Evolutionary conservation across 2,888 invertebrate genomes (phyloP), one percentile per base, ranked within the genome.

Genomic region (Microchrysa polita): DNA sequence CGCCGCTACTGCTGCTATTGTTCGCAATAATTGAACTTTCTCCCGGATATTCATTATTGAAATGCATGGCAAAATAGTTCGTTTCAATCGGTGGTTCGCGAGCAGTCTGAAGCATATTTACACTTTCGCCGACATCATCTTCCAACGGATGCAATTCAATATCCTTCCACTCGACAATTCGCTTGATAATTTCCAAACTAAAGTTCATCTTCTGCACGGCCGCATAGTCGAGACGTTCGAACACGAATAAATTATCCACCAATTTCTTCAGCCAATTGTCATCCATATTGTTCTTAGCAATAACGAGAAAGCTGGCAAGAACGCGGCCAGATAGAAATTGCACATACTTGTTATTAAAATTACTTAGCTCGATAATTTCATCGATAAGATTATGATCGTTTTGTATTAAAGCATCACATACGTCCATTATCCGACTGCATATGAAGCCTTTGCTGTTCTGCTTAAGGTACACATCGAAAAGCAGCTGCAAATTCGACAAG

Each of bases 131-230:
- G 4, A 57, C 42, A 52, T 75, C 75, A 75, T 93, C 94, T 80
- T 94, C 94, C 52, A 93, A 82, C 0, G 94, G 92, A 86, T 94
- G 94, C 79, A 90, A 88, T 81, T 92, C 91, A 34, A 91, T 86
- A 83, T 95, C 94, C 80, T 93, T 95, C 92, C 94, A 95, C 81
- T 95, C 95, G 0, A 95, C 92, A 79, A 95, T 93, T 78, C 93
- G 89, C 81, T 93, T 93, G 67, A 95, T 92, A 60, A 95, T 90
- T 81, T 95, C 94, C 79, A 95, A 86, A 77, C 93, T 92, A 83
- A 94, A 94, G 79, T 93, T 90, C 82, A 94, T 92, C 83, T 93
- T 93, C 80, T 90, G 89, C 72, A 92, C 89, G 73, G 90, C 89
- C 72, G 87, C 86, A 81, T 89, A 88, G 82, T 91, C 90, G 10